A percentile compares a stretch with the other conserved stretches of the same genome.
Evolutionary conservation across 2,113 vertebrate species (phyloP).

Genomic region (Ctenodactylus gundi): DNA sequence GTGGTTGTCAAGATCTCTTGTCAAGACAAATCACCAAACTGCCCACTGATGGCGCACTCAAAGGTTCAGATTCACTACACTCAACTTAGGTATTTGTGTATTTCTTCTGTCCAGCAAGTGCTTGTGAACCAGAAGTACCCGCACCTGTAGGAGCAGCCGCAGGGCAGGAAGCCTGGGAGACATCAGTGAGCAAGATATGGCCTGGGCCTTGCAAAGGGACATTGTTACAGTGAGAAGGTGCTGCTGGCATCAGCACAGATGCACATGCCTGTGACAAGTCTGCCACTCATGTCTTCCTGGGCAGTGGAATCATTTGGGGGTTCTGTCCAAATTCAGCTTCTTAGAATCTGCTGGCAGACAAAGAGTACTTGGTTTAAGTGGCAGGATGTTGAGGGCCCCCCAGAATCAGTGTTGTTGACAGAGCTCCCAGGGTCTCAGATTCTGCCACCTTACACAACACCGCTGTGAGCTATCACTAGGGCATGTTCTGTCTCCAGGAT

Average conservation of each 20-base stretch:
- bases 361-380: not conserved
- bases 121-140: not conserved
- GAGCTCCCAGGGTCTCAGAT: not conserved
- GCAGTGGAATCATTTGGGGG: not conserved
- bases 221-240: no score
- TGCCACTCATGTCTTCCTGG: no score
- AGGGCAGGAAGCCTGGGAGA: no score
- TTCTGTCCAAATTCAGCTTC: not conserved
- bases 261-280: no score
- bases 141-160: accelerated
- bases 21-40: not conserved
- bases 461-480: not conserved
- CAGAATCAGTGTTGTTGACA: not conserved
- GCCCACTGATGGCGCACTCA: not conserved
- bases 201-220: no score
- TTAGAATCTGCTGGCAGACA: not conserved
- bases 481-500: not conserved
- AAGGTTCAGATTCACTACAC: not conserved
- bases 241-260: not conserved
- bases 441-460: not conserved
- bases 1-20: not conserved
- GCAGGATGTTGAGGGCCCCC: accelerated
- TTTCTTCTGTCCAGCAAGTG: not conserved
- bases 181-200: accelerated
- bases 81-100: not conserved